phyloP scores from a whole-genome alignment of 1,140 invertebrate genomes.

The Tetraneura akinire region DNA sequence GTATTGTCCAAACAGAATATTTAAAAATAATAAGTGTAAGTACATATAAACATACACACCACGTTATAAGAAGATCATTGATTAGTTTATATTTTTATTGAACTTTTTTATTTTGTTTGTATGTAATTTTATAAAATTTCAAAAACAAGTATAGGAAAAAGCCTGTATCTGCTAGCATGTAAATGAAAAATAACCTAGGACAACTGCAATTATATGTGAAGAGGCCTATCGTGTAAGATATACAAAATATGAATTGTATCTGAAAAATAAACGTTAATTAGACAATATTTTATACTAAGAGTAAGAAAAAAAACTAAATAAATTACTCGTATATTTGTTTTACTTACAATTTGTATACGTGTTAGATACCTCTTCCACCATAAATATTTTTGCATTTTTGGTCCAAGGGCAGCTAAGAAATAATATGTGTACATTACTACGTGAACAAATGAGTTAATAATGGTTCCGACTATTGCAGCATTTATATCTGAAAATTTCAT shows the following conservation, averaged over 20 bases:
- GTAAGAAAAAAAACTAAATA: too few species aligned
- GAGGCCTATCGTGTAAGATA: constrained; percentile 55
- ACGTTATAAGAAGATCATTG: not conserved
- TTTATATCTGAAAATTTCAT: constrained; percentile 60
- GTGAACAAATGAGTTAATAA: constrained; percentile 72
- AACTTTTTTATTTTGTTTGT: constrained; percentile 52
- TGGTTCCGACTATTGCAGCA: constrained; percentile 60
- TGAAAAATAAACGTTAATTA: constrained; percentile 53
- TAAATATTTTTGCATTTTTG: constrained; percentile 69
- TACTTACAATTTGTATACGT: constrained; percentile 68
- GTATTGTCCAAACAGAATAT: too few species aligned
- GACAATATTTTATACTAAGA: too few species aligned
- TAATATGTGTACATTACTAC: constrained; percentile 79
- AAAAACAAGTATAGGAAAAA: constrained; percentile 57
- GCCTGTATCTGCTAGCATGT: constrained; percentile 58
- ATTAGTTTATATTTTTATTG: not conserved
- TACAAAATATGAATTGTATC: constrained; percentile 56
- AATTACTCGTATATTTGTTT: too few species aligned
- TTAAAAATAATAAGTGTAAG: too few species aligned
- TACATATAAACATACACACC: not conserved
- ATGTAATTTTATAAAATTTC: constrained; percentile 61
- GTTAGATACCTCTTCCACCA: constrained; percentile 86
- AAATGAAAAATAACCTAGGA: constrained; percentile 57
- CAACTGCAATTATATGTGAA: constrained; percentile 56
- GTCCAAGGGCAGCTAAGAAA: constrained; percentile 70